Evolutionary conservation across 2,113 vertebrate species (phyloP), one percentile per base, ranked within the genome.

Genomic region (Spea multiplicata): DNA sequence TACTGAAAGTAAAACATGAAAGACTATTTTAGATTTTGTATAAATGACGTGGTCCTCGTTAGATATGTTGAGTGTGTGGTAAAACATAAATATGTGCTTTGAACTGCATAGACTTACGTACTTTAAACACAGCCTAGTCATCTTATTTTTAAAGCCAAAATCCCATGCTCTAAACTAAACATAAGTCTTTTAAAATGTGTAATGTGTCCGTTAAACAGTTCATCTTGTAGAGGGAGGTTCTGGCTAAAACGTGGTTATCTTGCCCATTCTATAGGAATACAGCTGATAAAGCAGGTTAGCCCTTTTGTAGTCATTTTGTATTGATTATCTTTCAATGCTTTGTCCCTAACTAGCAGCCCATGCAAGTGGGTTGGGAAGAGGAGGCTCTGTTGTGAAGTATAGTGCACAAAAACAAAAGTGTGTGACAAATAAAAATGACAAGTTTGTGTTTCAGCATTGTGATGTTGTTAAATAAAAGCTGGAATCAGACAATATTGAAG

Each of bases 371-470:
- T 65, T 80, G 77, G 77, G 62, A 80, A 73, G 77, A 80, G 77
- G 77, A 80, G 77, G 77, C 44, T 64, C 57, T n/a, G 46, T 30
- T 48, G 77, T 59, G 77, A 73, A 71, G 77, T 67, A 45, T 73
- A 66, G 53, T 73, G 77, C 70, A 80, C 77, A 80, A 67, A 80
- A 10, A 80, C 77, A 80, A 80, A 80, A 80, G 77, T 67, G 70
- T n/a, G 61, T 80, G 77, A 73, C 77, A 80, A 71, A 80, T 80
- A 80, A 80, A 80, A 80, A 80, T 80, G 77, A 80, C 77, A 80
- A 80, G 77, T 80, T 80, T 80, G 77, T 80, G 70, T 80, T 80
- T 73, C 70, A 57, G 62, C 46, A 66, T 65, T 66, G 62, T 66
- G 48, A 8, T 53, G 65, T n/a, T 47, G 74, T 53, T 30, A 53